These are phyloP conservation scores for Nemapogon koenigi DNA, from an alignment of 2,888 invertebrate species.

Conservation along the genomic window DNA sequence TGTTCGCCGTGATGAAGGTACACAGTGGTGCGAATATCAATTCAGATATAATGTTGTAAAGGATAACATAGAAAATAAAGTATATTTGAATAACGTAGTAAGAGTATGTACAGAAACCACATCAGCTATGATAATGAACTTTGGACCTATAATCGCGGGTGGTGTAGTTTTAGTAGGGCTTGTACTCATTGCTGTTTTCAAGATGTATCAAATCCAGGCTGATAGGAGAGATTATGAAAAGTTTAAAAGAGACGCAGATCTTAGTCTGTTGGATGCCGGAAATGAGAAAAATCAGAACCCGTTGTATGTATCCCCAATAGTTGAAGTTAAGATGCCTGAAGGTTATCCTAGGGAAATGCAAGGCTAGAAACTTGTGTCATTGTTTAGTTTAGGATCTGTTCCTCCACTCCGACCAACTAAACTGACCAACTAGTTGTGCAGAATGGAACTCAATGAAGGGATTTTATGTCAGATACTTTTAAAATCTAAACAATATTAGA, in stretches of 20 bases:
- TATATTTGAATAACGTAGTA: no score
- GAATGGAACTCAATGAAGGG: no score
- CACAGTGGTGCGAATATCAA: slow-evolving; percentile 41
- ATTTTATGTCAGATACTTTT: no score
- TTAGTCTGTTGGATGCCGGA: slow-evolving; percentile 40
- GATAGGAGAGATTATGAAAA: slow-evolving; percentile 62
- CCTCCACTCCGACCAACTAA: no score
- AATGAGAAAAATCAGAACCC: slow-evolving; percentile 57
- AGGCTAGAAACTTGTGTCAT: no score
- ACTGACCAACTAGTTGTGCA: no score
- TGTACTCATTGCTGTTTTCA: slow-evolving; percentile 39
- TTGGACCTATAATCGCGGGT: slow-evolving; percentile 40
- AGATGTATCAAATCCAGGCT: slow-evolving; percentile 43
- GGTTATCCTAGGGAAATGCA: slow-evolving; percentile 49
- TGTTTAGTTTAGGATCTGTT: no score
- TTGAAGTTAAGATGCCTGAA: slow-evolving; percentile 61
- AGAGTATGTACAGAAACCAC: slow-evolving; percentile 38
- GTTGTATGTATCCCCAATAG: slow-evolving; percentile 68
- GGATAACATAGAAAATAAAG: slow-evolving; percentile 28
- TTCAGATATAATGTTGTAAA: slow-evolving; percentile 42
- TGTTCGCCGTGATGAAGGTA: slow-evolving; percentile 30
- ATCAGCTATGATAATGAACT: slow-evolving; percentile 39
- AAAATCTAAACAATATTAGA: no score
- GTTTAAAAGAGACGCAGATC: slow-evolving; percentile 49
- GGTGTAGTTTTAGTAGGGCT: slow-evolving; percentile 46